Conservation (phyloP, 2,797 vertebrate species). For the Chaenodraco wilsoni region DNA sequence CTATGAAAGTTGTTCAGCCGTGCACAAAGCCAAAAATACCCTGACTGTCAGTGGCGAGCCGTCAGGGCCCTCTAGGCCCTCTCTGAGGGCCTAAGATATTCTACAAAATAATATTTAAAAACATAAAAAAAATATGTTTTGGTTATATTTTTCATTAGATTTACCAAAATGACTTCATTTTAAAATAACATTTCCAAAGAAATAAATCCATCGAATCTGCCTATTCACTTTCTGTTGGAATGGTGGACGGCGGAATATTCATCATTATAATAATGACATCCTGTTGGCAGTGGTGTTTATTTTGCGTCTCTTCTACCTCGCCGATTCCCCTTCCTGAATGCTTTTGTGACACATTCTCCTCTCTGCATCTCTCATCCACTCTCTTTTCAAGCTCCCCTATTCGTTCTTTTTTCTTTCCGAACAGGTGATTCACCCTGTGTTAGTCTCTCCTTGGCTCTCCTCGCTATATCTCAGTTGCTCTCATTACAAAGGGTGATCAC, state of each 20-base stretch:
- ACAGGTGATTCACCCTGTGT: slow-evolving; percentile 57
- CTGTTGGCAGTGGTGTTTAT: slow-evolving; percentile 2
- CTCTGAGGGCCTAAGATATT: too few relatives aligned
- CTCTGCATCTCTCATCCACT: slow-evolving; percentile 38
- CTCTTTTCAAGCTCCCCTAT: slow-evolving; percentile 29
- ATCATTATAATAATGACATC: slow-evolving; percentile 49
- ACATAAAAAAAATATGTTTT: too few relatives aligned
- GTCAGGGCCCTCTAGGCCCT: too few relatives aligned
- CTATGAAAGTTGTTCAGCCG: too few relatives aligned
- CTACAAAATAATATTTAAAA: too few relatives aligned
- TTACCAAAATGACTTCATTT: too few relatives aligned
- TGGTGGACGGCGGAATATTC: slow-evolving; percentile 43
- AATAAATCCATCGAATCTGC: too few relatives aligned
- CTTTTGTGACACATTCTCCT: slow-evolving; percentile 37
- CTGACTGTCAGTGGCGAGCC: too few relatives aligned
- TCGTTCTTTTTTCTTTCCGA: slow-evolving; percentile 51
- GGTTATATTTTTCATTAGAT: too few relatives aligned
- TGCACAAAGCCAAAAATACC: too few relatives aligned
- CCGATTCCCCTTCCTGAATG: neutral
- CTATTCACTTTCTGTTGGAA: too few relatives aligned
- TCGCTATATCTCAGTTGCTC: slow-evolving; percentile 52
- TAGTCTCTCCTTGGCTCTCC: slow-evolving; percentile 40
- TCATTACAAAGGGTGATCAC: slow-evolving; percentile 77
- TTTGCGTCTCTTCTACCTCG: slow-evolving; percentile 1
- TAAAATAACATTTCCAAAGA: too few relatives aligned